Conservation (phyloP, 2,888 invertebrate genomes). For the Mesorhabditis spiculigera region DNA sequence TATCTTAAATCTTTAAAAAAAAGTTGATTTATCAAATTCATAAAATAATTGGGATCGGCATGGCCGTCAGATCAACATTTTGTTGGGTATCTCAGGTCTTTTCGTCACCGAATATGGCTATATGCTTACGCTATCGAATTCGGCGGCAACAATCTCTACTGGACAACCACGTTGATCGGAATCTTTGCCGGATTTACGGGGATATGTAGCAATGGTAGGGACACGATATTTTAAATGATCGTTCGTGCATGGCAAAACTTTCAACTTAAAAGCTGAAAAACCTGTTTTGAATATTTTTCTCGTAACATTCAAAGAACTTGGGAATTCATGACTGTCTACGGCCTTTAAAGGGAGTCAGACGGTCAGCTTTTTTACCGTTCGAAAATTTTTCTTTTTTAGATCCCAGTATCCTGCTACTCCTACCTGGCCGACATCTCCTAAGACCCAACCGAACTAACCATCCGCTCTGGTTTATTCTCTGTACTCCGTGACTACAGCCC, state of each 20-base stretch:
- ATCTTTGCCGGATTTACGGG: slow-evolving; percentile 12
- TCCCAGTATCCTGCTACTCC: slow-evolving; percentile 42
- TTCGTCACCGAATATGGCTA: slow-evolving; percentile 32
- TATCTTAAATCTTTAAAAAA: no score
- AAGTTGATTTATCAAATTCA: not conserved
- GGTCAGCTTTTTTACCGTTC: no score
- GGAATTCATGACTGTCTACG: no score
- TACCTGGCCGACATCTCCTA: slow-evolving; percentile 42
- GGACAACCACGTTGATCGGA: slow-evolving; percentile 16
- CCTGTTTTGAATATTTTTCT: no score
- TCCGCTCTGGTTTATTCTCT: slow-evolving; percentile 31
- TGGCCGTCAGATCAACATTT: slow-evolving; percentile 36
- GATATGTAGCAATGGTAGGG: slow-evolving; percentile 17
- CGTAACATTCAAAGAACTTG: no score
- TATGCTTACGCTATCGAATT: slow-evolving; percentile 29
- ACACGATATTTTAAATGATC: not conserved
- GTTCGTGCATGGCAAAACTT: no score
- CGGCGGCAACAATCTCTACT: slow-evolving; percentile 32
- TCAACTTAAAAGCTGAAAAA: no score
- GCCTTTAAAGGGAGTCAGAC: no score
- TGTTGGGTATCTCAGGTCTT: slow-evolving; percentile 31
- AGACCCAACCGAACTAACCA: slow-evolving; percentile 23
- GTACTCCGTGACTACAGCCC: slow-evolving; percentile 27
- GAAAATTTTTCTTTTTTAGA: slow-evolving; percentile 9
- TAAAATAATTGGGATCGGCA: no score